Conservation (phyloP, 2,888 invertebrate genomes). For the Nowickia ferox region DNA sequence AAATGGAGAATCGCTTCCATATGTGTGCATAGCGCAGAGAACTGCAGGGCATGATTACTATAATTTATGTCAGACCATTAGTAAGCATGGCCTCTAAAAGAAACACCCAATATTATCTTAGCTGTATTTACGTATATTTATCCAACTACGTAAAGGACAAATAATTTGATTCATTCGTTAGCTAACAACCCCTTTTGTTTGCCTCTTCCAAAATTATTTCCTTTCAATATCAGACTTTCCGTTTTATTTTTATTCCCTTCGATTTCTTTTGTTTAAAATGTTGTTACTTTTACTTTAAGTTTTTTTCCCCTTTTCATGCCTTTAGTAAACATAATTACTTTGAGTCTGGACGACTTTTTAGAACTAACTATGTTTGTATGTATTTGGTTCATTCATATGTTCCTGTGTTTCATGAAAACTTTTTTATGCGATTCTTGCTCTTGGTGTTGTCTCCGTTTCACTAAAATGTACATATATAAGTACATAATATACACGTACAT, state of each 20-base stretch:
- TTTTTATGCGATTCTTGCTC: too few species aligned
- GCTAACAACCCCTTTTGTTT: constrained; percentile 19
- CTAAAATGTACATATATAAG: neutral
- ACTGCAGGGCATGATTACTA: too few species aligned
- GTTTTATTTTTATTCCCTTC: constrained; percentile 21
- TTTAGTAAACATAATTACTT: neutral
- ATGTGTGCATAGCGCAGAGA: too few species aligned
- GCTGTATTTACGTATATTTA: neutral
- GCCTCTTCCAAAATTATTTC: neutral
- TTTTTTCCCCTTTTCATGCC: neutral
- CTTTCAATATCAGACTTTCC: constrained; percentile 14
- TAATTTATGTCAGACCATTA: too few species aligned
- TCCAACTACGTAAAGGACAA: neutral
- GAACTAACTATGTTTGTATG: neutral
- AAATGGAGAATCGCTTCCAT: too few species aligned
- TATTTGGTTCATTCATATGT: neutral
- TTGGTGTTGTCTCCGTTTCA: neutral
- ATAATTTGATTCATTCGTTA: constrained; percentile 2
- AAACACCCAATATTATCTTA: neutral
- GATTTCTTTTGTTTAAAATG: neutral
- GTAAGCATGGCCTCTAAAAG: neutral
- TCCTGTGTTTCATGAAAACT: neutral
- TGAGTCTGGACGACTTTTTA: neutral
- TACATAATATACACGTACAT: too few species aligned
- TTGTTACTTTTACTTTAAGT: neutral